A percentile compares a stretch with the other conserved stretches of the same genome.
phyloP scores from a whole-genome alignment of 2,888 invertebrate genomes.

The Gibbula magus region DNA sequence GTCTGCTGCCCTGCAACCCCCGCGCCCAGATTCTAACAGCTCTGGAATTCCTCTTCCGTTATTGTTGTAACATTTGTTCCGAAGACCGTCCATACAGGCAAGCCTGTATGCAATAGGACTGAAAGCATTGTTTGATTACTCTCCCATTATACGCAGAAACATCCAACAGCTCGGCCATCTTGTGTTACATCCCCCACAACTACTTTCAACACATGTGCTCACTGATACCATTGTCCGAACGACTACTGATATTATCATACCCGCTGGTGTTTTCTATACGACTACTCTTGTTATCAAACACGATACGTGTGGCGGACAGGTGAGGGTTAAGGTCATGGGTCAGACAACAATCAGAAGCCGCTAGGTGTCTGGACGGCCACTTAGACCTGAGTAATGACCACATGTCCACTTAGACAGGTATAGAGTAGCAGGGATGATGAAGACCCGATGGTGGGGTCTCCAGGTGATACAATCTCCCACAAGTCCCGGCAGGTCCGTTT shows the following conservation, averaged over 20 bases:
- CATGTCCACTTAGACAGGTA: too few species aligned
- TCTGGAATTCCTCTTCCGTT: neutral
- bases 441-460: too few species aligned
- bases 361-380: neutral
- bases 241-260: neutral
- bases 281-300: neutral
- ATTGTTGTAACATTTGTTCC: slow-evolving; percentile 6
- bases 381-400: too few species aligned
- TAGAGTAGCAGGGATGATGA: too few species aligned
- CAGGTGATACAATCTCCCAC: too few species aligned
- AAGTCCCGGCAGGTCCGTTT: too few species aligned
- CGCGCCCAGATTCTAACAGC: neutral
- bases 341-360: neutral
- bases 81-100: neutral
- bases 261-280: neutral
- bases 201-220: neutral
- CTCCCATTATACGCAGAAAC: neutral
- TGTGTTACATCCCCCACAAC: neutral
- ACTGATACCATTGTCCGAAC: neutral
- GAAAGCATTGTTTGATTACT: neutral
- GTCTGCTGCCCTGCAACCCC: too few species aligned
- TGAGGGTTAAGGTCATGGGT: neutral
- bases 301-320: neutral
- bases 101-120: neutral
- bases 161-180: neutral